Conservation (phyloP, 2,888 invertebrate genomes). For the Zygogramma bicolorata region DNA sequence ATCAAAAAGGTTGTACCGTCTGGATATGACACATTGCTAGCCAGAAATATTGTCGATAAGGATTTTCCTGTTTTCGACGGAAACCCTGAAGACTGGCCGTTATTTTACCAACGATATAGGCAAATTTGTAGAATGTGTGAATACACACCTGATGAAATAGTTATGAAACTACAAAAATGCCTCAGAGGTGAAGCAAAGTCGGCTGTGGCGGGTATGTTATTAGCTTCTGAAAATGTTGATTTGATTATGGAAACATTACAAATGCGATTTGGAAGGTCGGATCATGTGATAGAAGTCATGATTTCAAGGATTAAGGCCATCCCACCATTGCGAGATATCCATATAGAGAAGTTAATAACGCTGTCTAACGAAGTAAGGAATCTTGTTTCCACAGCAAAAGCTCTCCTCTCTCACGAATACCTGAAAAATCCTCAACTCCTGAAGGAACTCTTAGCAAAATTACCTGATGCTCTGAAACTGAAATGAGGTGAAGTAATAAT, state of each 20-base stretch:
- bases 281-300: neutral
- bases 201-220: neutral
- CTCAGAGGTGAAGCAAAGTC: neutral
- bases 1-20: neutral
- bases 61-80: neutral
- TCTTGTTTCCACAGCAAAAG: neutral
- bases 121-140: neutral
- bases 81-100: neutral
- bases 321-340: neutral
- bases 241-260: neutral
- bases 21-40: neutral
- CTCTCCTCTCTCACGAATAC: neutral
- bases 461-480: neutral
- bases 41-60: too few species aligned
- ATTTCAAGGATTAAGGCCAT: neutral
- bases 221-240: neutral
- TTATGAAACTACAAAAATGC: neutral
- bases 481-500: neutral
- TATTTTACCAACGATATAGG: neutral
- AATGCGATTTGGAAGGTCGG: constrained; percentile 1
- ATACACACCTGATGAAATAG: neutral
- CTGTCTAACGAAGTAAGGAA: neutral
- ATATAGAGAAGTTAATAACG: neutral
- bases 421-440: neutral
- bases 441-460: neutral